Conservation (phyloP, 2,797 vertebrate species). For the Liasis olivaceus region DNA sequence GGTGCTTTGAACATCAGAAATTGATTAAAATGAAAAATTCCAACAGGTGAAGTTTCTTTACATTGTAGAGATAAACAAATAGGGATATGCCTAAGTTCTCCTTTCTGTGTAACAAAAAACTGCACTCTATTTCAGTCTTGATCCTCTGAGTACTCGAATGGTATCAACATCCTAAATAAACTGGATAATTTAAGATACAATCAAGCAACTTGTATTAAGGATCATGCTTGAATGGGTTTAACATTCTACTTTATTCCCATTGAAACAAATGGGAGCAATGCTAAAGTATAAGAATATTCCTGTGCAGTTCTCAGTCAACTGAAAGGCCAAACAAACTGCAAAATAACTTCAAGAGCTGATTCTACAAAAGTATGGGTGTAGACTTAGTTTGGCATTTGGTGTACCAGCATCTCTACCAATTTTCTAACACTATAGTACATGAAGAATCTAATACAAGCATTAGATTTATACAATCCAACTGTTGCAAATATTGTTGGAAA, state of each 20-base stretch:
- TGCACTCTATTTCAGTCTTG: neutral
- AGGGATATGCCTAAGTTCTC: neutral
- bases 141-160: neutral
- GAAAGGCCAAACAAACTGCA: neutral
- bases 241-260: neutral
- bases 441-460: neutral
- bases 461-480: conserved; percentile 4
- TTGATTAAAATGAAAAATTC: neutral
- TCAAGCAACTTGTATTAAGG: neutral
- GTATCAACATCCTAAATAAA: neutral
- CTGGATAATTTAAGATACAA: neutral
- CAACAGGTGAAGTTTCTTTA: too few species aligned
- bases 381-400: neutral
- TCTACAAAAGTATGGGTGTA: neutral
- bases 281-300: neutral
- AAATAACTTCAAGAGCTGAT: neutral
- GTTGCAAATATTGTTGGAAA: conserved; percentile 9
- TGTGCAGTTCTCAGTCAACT: neutral
- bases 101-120: neutral
- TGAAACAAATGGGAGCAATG: neutral
- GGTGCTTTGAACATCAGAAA: neutral
- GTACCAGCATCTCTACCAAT: neutral
- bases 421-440: neutral
- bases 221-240: neutral
- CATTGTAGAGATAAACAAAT: neutral